These are phyloP conservation scores for Listronotus bonariensis DNA, from an alignment of 1,140 invertebrate genomes.

Conservation along the genomic window DNA sequence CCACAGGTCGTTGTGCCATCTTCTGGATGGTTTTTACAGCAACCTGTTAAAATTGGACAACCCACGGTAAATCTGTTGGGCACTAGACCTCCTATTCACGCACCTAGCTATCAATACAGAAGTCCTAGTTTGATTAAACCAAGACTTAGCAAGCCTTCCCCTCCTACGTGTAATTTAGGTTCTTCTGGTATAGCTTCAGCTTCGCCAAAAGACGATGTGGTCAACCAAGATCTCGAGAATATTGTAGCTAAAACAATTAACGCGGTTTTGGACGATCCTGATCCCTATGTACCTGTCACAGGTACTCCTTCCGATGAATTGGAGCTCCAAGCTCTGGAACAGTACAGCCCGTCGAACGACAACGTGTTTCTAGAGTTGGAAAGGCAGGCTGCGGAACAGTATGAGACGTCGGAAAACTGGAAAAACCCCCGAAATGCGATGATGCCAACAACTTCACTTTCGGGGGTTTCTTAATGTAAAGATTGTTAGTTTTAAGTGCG, in stretches of 20 bases:
- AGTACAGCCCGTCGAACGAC: constrained; percentile 50
- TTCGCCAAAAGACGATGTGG: background rate
- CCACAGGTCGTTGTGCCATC: constrained; percentile 18
- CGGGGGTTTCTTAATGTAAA: constrained; percentile 43
- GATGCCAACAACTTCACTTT: constrained; percentile 29
- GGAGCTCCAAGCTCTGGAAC: constrained; percentile 51
- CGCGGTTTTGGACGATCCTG: constrained; percentile 29
- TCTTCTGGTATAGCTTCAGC: too few species aligned
- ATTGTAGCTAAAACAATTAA: constrained; percentile 3
- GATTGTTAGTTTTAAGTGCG: constrained; percentile 9
- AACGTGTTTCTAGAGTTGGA: constrained; percentile 51
- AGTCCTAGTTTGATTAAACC: background rate
- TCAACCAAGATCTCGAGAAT: constrained; percentile 5
- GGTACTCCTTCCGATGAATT: constrained; percentile 48
- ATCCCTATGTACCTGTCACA: constrained; percentile 38
- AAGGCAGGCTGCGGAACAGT: constrained; percentile 51
- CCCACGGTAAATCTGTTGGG: background rate
- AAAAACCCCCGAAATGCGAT: constrained; percentile 47
- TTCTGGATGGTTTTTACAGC: constrained; percentile 8
- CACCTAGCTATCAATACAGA: background rate
- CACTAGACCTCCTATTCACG: background rate
- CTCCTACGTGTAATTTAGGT: background rate
- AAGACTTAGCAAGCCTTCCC: background rate
- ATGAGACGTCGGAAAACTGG: constrained; percentile 51
- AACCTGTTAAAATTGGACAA: background rate